phyloP scores from a whole-genome alignment of 2,113 vertebrate species.

The Dendropsophus ebraccatus region DNA sequence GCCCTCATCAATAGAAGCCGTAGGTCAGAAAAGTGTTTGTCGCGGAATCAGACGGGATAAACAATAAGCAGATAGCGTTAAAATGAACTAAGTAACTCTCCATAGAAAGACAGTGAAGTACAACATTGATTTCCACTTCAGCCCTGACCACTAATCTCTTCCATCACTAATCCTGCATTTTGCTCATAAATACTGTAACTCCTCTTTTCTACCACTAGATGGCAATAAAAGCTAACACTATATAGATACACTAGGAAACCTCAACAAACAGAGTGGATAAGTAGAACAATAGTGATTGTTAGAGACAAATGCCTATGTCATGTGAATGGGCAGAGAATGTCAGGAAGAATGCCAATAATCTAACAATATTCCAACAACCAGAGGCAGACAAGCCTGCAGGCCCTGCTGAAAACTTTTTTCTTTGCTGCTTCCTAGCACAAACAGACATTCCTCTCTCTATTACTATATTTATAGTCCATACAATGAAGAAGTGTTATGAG shows the following conservation, averaged over 20 bases:
- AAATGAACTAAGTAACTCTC: background rate
- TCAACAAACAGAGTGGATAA: background rate
- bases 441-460: background rate
- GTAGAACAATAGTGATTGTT: conserved; percentile 26
- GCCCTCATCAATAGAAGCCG: too few species aligned
- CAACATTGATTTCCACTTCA: background rate
- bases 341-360: background rate
- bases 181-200: background rate
- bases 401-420: background rate
- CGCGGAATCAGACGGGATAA: too few species aligned
- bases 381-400: background rate
- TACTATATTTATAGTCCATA: conserved; percentile 19
- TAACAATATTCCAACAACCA: background rate
- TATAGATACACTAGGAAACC: background rate
- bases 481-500: conserved; percentile 9
- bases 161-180: background rate
- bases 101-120: background rate
- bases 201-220: conserved; percentile 31
- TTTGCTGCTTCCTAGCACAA: background rate
- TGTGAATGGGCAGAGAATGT: conserved; percentile 13
- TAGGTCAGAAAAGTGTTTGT: too few species aligned
- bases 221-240: conserved; percentile 11
- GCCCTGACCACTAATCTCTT: background rate
- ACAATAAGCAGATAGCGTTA: background rate
- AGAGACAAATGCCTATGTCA: background rate